Evolutionary conservation across 2,113 vertebrate genomes (phyloP).

Genomic region (Galbula dea): DNA sequence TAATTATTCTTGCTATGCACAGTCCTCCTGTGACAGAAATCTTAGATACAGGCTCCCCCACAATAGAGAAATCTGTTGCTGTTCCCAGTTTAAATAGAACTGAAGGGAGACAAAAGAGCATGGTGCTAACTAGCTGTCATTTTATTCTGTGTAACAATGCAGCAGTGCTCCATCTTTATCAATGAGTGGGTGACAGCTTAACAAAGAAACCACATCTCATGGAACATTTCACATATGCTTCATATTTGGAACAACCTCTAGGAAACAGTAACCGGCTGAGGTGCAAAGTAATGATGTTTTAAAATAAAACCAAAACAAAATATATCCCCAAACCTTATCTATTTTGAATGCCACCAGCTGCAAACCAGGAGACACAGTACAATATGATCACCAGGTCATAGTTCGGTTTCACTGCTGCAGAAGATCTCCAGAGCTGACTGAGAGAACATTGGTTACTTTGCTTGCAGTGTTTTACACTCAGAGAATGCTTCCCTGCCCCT

Average conservation of each 20-base stretch:
- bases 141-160: neutral
- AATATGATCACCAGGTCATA: neutral
- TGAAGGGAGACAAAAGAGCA: neutral
- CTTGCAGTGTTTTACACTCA: neutral
- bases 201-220: neutral
- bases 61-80: neutral
- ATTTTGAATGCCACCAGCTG: neutral
- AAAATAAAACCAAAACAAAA: no score
- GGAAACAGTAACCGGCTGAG: neutral
- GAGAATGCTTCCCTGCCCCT: neutral
- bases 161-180: neutral
- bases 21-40: neutral
- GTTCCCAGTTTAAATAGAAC: slow-evolving; percentile 32
- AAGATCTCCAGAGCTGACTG: neutral
- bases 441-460: neutral
- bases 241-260: neutral
- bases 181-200: neutral
- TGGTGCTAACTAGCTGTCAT: neutral
- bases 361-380: neutral
- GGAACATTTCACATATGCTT: neutral
- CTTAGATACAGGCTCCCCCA: neutral
- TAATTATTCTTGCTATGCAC: neutral
- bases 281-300: neutral
- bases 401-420: neutral
- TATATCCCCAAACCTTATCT: no score